Base-by-base conservation (phyloP, 2,113 vertebrate species). In the Rhynchomys soricoides region DNA sequence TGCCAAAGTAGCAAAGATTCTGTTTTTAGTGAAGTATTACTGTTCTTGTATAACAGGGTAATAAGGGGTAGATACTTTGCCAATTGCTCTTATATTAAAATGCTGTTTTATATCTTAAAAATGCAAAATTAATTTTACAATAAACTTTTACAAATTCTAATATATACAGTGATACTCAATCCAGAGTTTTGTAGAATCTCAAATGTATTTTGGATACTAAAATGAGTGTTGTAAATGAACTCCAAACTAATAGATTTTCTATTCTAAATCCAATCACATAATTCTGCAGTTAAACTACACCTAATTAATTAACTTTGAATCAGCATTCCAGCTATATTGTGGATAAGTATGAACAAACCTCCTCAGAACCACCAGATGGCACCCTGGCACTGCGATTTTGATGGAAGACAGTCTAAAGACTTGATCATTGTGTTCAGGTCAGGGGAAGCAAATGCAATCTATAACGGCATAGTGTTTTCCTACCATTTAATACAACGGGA, bases 361-460 rank as follows among this genome's bases (percentile, higher is more conserved):
- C 70, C 45, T 34, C 40, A 9, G 52, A 64, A 94, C 98, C 99
- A 98, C 98, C 98, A 99, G 99, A 96, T 98, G 99, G 98, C 98
- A 98, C 43, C 96, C 93, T 81, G 70, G 97, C 77, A 96, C 98
- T 96, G 91, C 55, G 64, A 37, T 93, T 98, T 78, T 86, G 90
- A 75, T 87, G 59, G 74, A 93, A 88, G 45, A 48, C 3, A 43
- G 37, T 2, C 31, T 94, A 68, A 74, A 74, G 34, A 16, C 17
- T 95, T 75, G 45, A 90, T 74, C 40, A 24, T 21, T 62, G 24
- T 31, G 21, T 3, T 17, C 4, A 89, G 48, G 66, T 93, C 93
- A 87, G 5, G 86, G 79, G 87, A 90, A 52, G 17, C 74, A 96
- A 93, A 89, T 1, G 55, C 87, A 92, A 87, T 77, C 43, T 62